These are phyloP conservation scores for Megalops atlanticus DNA, from an alignment of 2,113 vertebrate species.

Conservation along the genomic window DNA sequence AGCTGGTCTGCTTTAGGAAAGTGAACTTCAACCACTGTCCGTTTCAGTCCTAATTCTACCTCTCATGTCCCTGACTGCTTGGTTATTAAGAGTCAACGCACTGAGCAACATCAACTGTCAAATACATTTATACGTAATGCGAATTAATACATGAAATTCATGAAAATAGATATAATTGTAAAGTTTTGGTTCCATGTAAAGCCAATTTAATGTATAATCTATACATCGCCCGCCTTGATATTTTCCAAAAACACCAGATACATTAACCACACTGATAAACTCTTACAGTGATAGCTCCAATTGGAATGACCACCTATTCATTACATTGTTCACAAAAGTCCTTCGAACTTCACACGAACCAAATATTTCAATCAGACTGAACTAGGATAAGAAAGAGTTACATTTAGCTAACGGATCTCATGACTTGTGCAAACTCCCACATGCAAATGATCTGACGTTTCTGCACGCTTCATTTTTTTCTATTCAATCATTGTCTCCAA, in stretches of 20 bases:
- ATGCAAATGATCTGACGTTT: conserved; percentile 5
- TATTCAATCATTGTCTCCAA: not conserved
- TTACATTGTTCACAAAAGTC: not conserved
- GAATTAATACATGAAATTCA: not conserved
- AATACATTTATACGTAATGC: not conserved
- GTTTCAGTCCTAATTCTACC: not conserved
- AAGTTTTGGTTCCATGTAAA: not conserved
- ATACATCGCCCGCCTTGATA: not conserved
- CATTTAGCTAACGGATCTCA: not conserved
- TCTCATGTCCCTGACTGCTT: not conserved
- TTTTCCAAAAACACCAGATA: not conserved
- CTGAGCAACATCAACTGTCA: not conserved
- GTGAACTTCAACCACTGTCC: not conserved
- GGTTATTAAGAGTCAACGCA: not conserved
- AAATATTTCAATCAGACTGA: not conserved
- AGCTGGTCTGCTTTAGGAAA: not conserved
- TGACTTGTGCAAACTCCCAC: not conserved
- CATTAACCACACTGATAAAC: not conserved
- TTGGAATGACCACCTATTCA: not conserved
- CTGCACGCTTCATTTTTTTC: conserved; percentile 4
- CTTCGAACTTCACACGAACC: not conserved
- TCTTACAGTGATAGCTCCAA: not conserved
- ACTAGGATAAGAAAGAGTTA: not conserved
- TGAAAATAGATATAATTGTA: not conserved
- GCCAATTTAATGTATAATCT: not conserved